Evolutionary conservation across 1,140 invertebrate species (phyloP), one percentile per base, ranked within the genome.

Genomic region (Ruditapes philippinarum): DNA sequence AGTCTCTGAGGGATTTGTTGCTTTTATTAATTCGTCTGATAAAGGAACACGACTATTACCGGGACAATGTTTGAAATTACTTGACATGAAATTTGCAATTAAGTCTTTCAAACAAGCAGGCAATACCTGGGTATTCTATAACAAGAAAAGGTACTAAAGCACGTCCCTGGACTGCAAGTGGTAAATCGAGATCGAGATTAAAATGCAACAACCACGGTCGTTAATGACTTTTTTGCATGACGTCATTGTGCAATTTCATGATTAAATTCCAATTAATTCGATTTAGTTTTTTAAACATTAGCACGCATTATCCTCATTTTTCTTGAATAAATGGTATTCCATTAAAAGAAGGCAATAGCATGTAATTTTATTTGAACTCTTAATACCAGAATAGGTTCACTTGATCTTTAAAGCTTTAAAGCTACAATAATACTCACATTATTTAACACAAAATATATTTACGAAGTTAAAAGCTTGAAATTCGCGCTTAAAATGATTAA

Each of bases 61-160:
- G 36, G 65, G 65, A 84, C 81, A 84, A 84, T 84, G 65, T 36
- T 54, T 70, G 62, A 38, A 84, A 84, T 84, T 38, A 65, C 65
- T 84, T 84, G 81, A 84, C 81, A 84, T 84, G 62, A 84, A 84
- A 28, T 70, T 84, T 73, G 81, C 81, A 84, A 84, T 84, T 84
- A 84, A 49, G 38, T 54, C 57, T 9, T 57, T 81, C 78, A 62
- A 57, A 60, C 78, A 78, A n/a, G n/a, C 19, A 12, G n/a, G 73
- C 65, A 70, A 36, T 70, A 70, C 65, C 65, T 38, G 65, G 65
- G 65, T 70, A 70, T 70, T 17, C 33, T 36, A 22, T 70, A 17
- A 38, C 65, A 38, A 70, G 31, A 70, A 70, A 70, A 38, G 65
- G 65, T 40, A 70, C 42, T 57, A 78, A 54, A 25, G 11, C n/a